Evolutionary conservation across 2,888 invertebrate genomes (phyloP).

Genomic region (Platynereis dumerilii): DNA sequence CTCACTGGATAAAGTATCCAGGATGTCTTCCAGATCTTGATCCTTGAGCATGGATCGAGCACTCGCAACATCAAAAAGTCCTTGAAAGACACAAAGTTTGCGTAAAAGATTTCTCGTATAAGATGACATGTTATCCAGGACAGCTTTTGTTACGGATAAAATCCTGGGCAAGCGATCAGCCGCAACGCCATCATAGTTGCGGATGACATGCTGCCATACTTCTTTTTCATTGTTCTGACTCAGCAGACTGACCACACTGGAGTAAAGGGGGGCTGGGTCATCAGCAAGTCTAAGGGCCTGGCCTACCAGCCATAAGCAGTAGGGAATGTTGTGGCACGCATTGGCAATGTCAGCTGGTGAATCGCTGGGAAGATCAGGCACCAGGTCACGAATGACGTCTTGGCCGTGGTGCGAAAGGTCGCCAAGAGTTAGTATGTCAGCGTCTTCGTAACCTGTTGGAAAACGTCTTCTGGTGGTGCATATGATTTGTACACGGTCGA

Average conservation of each 20-base stretch:
- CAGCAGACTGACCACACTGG: constrained; percentile 5
- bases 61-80: constrained; percentile 10
- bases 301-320: constrained; percentile 25
- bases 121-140: constrained; percentile 17
- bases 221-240: background rate
- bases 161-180: constrained; percentile 7
- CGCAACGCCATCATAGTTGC: background rate
- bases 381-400: constrained; percentile 25
- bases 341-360: constrained; percentile 24
- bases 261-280: background rate
- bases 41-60: constrained; percentile 18
- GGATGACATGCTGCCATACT: background rate
- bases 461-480: constrained; percentile 26
- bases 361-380: constrained; percentile 34
- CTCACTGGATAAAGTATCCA: constrained; percentile 3
- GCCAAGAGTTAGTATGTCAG: constrained; percentile 19
- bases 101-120: constrained; percentile 7
- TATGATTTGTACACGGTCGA: constrained; percentile 28
- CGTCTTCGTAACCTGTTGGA: constrained; percentile 24
- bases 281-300: constrained; percentile 17
- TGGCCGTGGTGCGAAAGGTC: constrained; percentile 20
- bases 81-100: constrained; percentile 12
- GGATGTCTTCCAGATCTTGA: background rate
- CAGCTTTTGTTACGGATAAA: constrained; percentile 11
- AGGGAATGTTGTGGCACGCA: constrained; percentile 27